Evolutionary conservation across 2,113 vertebrate genomes (phyloP).

Genomic region (Pan paniscus): DNA sequence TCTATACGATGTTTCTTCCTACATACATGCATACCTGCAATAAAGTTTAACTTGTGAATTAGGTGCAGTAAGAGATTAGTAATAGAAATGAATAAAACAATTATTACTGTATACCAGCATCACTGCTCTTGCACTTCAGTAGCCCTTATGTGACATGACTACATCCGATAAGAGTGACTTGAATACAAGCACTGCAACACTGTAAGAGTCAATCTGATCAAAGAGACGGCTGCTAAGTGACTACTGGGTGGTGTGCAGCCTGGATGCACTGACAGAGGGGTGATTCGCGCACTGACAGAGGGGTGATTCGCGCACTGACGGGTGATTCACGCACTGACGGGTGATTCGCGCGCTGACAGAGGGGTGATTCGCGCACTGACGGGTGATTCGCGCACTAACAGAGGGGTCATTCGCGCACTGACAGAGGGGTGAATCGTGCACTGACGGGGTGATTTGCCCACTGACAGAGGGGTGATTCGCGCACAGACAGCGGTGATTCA

Average conservation of each 20-base stretch:
- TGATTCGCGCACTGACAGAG: accelerated
- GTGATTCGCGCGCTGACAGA: too few relatives aligned
- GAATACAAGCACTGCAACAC: background rate
- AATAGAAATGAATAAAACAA: background rate
- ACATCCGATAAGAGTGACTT: background rate
- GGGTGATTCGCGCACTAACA: accelerated
- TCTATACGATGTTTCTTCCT: background rate
- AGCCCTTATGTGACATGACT: background rate
- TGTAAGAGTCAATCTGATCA: background rate
- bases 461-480: accelerated
- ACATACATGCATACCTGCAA: background rate
- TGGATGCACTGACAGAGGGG: background rate
- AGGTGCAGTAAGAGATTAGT: background rate
- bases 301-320: accelerated
- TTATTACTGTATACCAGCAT: too few relatives aligned
- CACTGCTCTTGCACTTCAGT: background rate
- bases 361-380: accelerated
- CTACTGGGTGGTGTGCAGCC: background rate
- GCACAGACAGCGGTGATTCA: accelerated
- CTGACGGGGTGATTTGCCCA: accelerated
- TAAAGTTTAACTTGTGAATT: background rate
- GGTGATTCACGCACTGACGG: too few relatives aligned
- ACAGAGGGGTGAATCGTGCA: too few relatives aligned
- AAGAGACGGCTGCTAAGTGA: accelerated
- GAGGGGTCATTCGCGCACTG: accelerated